Conservation (phyloP, 1,140 invertebrate species). For the Drosophila kikkawai region DNA sequence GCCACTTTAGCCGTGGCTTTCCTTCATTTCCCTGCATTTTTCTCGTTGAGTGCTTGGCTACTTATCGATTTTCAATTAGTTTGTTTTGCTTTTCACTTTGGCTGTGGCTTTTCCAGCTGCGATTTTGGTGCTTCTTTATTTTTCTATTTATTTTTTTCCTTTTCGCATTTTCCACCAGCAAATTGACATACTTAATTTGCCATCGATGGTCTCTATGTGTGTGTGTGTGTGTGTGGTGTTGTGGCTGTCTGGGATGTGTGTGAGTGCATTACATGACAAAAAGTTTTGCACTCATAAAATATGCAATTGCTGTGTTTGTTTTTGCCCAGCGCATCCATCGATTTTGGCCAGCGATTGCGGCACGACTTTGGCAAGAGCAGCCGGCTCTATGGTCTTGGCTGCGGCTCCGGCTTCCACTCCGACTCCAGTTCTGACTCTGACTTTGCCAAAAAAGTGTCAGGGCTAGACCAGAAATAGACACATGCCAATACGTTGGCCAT, state of each 20-base stretch:
- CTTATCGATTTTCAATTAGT: constrained; percentile 83
- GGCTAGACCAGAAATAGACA: constrained; percentile 76
- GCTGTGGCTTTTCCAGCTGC: constrained; percentile 47
- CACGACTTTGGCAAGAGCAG: constrained; percentile 56
- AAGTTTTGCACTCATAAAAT: constrained; percentile 75
- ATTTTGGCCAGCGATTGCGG: constrained; percentile 55
- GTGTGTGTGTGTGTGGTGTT: constrained; percentile 16
- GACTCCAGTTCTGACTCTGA: constrained; percentile 24
- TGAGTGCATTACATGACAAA: constrained; percentile 64
- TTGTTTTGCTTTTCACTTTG: constrained; percentile 60
- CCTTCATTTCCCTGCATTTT: constrained; percentile 26
- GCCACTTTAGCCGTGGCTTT: constrained; percentile 25
- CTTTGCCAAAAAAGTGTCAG: constrained; percentile 79
- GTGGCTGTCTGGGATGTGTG: neutral
- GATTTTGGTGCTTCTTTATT: constrained; percentile 32
- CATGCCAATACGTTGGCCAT: constrained; percentile 74
- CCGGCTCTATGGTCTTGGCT: constrained; percentile 32
- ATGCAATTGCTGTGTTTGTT: constrained; percentile 70
- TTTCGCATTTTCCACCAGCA: constrained; percentile 52
- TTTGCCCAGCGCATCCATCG: constrained; percentile 65
- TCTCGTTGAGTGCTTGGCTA: constrained; percentile 20
- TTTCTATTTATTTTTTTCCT: constrained; percentile 27
- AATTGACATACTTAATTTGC: constrained; percentile 80
- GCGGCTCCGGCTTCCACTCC: constrained; percentile 5
- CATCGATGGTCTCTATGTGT: constrained; percentile 40